Conservation (phyloP, 2,113 vertebrate genomes). For the Amphiprion percula region DNA sequence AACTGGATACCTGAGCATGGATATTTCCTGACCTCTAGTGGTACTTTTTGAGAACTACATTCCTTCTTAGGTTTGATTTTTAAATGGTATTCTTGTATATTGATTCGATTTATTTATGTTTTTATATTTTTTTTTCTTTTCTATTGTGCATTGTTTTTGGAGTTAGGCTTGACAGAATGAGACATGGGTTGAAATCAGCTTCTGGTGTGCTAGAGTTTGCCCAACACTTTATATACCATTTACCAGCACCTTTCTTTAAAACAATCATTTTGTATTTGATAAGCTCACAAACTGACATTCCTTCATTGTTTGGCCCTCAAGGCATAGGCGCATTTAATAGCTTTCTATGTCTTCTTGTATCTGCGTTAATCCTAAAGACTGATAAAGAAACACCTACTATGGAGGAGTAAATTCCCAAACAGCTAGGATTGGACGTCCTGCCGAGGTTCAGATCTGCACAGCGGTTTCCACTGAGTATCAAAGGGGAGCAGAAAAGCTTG, state of each 20-base stretch:
- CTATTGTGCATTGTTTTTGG: constrained; percentile 51
- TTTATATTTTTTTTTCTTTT: constrained; percentile 69
- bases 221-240: constrained; percentile 59
- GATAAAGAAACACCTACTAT: constrained; percentile 35
- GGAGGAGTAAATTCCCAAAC: constrained; percentile 53
- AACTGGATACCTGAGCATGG: constrained; percentile 81
- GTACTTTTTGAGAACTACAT: constrained; percentile 79
- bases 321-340: constrained; percentile 53
- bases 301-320: constrained; percentile 57
- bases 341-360: constrained; percentile 62
- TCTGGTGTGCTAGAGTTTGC: constrained; percentile 55
- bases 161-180: constrained; percentile 42
- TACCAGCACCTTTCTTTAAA: constrained; percentile 42
- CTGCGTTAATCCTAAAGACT: constrained; percentile 42
- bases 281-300: constrained; percentile 60
- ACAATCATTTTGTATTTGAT: constrained; percentile 52
- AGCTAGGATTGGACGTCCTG: constrained; percentile 55
- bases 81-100: constrained; percentile 69
- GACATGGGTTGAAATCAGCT: constrained; percentile 37
- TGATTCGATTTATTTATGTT: constrained; percentile 60
- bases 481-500: constrained; percentile 50
- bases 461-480: constrained; percentile 60
- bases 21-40: constrained; percentile 84
- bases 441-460: constrained; percentile 72
- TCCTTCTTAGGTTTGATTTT: constrained; percentile 76